phyloP scores from a whole-genome alignment of 2,888 invertebrate genomes.

The Notodonta ziczac region DNA sequence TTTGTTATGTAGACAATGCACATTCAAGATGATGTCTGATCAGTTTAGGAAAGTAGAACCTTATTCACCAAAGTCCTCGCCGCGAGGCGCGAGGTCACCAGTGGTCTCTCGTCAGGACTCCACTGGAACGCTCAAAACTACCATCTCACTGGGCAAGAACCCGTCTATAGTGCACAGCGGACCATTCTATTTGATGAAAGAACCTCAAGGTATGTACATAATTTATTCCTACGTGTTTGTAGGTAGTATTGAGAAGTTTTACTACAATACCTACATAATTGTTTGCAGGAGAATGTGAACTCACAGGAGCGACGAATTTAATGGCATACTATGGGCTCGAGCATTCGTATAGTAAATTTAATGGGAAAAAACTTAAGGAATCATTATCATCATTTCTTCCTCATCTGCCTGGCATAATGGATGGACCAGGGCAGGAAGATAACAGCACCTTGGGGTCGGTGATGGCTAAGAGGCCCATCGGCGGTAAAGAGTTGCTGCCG shows the following conservation, averaged over 20 bases:
- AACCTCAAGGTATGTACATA: constrained; percentile 91
- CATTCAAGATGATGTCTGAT: constrained; percentile 95
- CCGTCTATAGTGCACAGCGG: constrained; percentile 98
- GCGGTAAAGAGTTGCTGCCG: constrained; percentile 93
- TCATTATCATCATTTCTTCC: constrained; percentile 97
- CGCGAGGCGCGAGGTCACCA: constrained; percentile 96
- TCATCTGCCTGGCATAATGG: constrained; percentile 97
- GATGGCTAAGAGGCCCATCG: constrained; percentile 97
- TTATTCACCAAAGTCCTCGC: constrained; percentile 97
- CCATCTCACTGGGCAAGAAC: constrained; percentile 98
- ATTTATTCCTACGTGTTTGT: background rate
- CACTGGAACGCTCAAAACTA: constrained; percentile 98
- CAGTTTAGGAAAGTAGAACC: constrained; percentile 96
- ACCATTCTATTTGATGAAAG: constrained; percentile 99
- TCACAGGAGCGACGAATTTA: constrained; percentile 98
- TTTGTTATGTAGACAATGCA: constrained; percentile 74
- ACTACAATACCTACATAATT: background rate
- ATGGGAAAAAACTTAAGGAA: constrained; percentile 97
- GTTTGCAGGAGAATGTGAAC: constrained; percentile 92
- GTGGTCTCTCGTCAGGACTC: constrained; percentile 98
- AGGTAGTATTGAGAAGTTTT: background rate
- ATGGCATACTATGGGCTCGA: constrained; percentile 98
- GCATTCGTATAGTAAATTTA: constrained; percentile 99
- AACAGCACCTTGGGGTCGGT: constrained; percentile 96
- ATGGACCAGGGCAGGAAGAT: constrained; percentile 94